Evolutionary conservation across 1,140 invertebrate genomes (phyloP).

Genomic region (Portunus trituberculatus): DNA sequence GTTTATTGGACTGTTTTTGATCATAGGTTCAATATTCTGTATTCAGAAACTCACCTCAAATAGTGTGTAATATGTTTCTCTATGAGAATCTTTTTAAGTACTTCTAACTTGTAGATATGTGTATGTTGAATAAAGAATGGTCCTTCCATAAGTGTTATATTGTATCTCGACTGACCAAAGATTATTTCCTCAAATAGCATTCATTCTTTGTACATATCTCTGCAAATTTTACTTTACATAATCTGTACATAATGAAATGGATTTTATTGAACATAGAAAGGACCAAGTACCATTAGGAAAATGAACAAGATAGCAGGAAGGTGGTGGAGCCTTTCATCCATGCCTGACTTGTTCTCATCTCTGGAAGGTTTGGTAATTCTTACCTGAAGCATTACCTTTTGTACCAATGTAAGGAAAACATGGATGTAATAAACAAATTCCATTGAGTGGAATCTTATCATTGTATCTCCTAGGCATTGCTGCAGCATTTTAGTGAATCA

Average conservation of each 20-base stretch:
- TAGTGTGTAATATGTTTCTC: constrained; percentile 74
- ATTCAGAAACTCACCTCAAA: constrained; percentile 65
- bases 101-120: constrained; percentile 76
- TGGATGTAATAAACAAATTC: constrained; percentile 76
- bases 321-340: constrained; percentile 53
- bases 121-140: constrained; percentile 70
- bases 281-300: constrained; percentile 75
- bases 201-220: constrained; percentile 73
- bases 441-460: constrained; percentile 58
- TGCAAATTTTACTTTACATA: constrained; percentile 73
- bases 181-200: constrained; percentile 75
- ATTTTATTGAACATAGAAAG: constrained; percentile 75
- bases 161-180: constrained; percentile 75
- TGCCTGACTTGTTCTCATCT: constrained; percentile 71
- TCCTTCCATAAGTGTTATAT: constrained; percentile 75
- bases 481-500: neutral
- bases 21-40: constrained; percentile 61
- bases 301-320: constrained; percentile 64
- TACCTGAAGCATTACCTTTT: constrained; percentile 76
- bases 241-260: constrained; percentile 75
- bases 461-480: constrained; percentile 16
- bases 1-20: constrained; percentile 44
- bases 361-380: constrained; percentile 68
- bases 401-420: constrained; percentile 75
- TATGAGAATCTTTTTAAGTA: constrained; percentile 72